Evolutionary conservation across 2,888 invertebrate genomes (phyloP), one percentile per base, ranked within the genome.

Genomic region (Ornithoptera priamus): DNA sequence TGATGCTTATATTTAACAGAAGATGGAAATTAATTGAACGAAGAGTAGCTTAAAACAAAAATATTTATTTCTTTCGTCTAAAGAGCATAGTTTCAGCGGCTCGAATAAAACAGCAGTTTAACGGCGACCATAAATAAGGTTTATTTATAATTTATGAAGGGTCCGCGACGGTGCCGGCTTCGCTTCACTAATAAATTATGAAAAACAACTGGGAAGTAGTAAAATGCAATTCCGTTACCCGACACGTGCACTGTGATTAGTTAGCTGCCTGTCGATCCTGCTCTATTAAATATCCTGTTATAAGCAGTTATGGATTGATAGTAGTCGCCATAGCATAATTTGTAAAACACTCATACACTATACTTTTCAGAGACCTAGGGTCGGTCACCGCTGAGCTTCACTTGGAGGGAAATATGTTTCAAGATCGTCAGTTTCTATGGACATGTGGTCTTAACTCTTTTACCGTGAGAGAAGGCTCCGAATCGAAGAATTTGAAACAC

Each of bases 61-160:
- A 3, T n/a, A n/a, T 53, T 46, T 53, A 53, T 53, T 53, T 18
- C 8, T 1, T 53, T 53, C 7, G 6, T 53, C 53, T 53, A 53
- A 53, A 58, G 57, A 58, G 57, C 22, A 58, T 58, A 58, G 57
- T 58, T 58, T 22, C 22, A 22, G 60, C 65, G 60, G 7, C 53
- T 59, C 50, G 50, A 61, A 50, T 61, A 46, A 65, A 62, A 62
- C 30, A 61, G 30, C 56, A 53, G 61, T 65, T 69, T 65, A 30
- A 65, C 46, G 42, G 57, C 65, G 30, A 57, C 65, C 30, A 57
- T 65, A 62, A 69, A 69, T 69, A 36, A 69, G 61, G 65, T 62
- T 69, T 69, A 69, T 65, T 69, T 46, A 58, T 58, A n/a, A 69
- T 69, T 69, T 57, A 69, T 69, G 57, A 69, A 65, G 62, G 65